Percentiles rank a stretch among this genome's conserved stretches.
Evolutionary conservation across 2,888 invertebrate species (phyloP).

Genomic region (Oasisia sp.): DNA sequence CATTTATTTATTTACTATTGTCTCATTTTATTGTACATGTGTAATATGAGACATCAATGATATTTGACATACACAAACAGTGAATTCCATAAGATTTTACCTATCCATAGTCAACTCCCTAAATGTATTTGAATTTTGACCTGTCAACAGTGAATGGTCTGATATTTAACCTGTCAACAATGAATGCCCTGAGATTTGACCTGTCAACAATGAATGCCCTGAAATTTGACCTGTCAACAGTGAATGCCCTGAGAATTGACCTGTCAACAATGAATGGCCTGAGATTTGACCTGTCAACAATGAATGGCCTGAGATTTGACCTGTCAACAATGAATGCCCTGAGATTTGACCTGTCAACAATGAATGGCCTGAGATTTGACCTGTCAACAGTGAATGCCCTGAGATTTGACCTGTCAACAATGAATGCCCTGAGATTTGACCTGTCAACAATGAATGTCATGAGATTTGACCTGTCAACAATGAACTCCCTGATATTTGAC

Average conservation of each 20-base stretch:
- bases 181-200: too few relatives aligned
- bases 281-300: not conserved
- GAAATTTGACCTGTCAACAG: not conserved
- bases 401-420: not conserved
- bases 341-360: too few relatives aligned
- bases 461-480: not conserved
- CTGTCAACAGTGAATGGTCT: too few relatives aligned
- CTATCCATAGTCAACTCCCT: not conserved
- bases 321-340: too few relatives aligned
- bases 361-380: too few relatives aligned
- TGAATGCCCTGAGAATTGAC: not conserved
- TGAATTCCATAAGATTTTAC: not conserved
- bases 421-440: not conserved
- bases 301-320: too few relatives aligned
- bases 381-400: too few relatives aligned
- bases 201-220: not conserved
- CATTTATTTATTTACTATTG: too few relatives aligned
- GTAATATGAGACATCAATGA: not conserved
- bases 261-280: too few relatives aligned
- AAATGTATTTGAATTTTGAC: not conserved
- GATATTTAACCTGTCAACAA: too few relatives aligned
- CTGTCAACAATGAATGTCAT: not conserved
- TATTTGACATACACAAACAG: not conserved
- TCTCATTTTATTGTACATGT: not conserved
- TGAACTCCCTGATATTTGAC: too few relatives aligned